Evolutionary conservation across 2,888 invertebrate species (phyloP).

Genomic region (Calliopum simillimum): DNA sequence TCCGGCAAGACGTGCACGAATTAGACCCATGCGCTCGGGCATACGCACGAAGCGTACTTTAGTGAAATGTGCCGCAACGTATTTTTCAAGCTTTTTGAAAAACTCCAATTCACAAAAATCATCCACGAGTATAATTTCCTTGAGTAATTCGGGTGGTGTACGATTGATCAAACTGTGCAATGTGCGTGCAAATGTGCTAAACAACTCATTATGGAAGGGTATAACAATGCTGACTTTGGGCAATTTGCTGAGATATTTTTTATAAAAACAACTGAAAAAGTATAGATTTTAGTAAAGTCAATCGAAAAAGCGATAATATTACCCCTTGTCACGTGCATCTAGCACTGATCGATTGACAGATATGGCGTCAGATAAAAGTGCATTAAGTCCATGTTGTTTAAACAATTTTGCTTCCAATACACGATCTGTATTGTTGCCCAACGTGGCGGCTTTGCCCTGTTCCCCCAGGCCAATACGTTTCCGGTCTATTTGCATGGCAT

Average conservation of each 20-base stretch:
- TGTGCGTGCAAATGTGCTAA: slow-evolving; percentile 85
- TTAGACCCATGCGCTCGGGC: slow-evolving; percentile 82
- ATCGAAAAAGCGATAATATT: slow-evolving; percentile 36
- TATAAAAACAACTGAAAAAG: slow-evolving; percentile 54
- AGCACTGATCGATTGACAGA: slow-evolving; percentile 86
- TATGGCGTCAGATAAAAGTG: slow-evolving; percentile 90
- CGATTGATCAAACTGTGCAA: slow-evolving; percentile 85
- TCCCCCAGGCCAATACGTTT: slow-evolving; percentile 76
- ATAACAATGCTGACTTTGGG: slow-evolving; percentile 90
- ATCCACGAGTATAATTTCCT: slow-evolving; percentile 90
- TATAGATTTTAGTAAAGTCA: background rate
- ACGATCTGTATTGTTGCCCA: slow-evolving; percentile 70
- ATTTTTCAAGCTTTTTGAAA: slow-evolving; percentile 79
- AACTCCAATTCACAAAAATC: slow-evolving; percentile 85
- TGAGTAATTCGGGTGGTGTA: slow-evolving; percentile 84
- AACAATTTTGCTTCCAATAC: slow-evolving; percentile 77
- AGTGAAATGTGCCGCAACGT: slow-evolving; percentile 76
- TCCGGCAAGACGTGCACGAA: slow-evolving; percentile 88
- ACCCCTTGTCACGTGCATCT: slow-evolving; percentile 77
- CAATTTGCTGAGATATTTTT: slow-evolving; percentile 60
- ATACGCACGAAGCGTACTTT: slow-evolving; percentile 85
- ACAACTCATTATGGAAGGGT: slow-evolving; percentile 95
- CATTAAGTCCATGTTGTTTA: slow-evolving; percentile 93
- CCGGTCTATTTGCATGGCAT: slow-evolving; percentile 73
- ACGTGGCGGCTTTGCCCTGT: slow-evolving; percentile 76